Conservation (phyloP, 2,888 invertebrate genomes). For the Altica lythri region DNA sequence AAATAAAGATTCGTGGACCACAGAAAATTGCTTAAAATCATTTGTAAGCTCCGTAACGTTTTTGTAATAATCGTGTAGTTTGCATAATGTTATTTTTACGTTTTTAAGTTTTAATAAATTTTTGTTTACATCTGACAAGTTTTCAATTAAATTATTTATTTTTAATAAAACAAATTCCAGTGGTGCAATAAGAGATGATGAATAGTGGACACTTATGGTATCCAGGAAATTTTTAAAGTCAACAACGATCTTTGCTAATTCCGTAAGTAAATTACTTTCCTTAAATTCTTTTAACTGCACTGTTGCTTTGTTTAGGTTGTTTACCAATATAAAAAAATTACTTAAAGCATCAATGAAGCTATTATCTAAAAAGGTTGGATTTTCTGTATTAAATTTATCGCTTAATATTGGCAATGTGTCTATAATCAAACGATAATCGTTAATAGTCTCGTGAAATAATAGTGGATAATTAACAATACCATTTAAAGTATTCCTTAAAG, state of each 20-base stretch:
- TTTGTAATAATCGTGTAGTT: conserved; percentile 30
- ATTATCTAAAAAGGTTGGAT: background rate
- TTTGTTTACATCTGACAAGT: conserved; percentile 6
- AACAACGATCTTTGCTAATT: conserved; percentile 33
- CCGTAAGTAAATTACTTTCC: conserved; percentile 28
- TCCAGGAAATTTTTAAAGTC: background rate
- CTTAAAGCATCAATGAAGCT: background rate
- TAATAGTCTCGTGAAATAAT: conserved; percentile 3
- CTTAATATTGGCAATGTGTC: conserved; percentile 1
- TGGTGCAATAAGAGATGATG: conserved; percentile 5
- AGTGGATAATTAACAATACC: background rate
- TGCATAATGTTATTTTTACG: conserved; percentile 29
- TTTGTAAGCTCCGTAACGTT: too few relatives aligned
- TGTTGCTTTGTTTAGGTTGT: too few relatives aligned
- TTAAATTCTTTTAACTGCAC: background rate
- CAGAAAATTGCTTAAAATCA: conserved; percentile 23
- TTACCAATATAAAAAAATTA: too few relatives aligned
- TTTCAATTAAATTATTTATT: conserved; percentile 1
- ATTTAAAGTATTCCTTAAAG: too few relatives aligned
- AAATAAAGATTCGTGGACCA: conserved; percentile 28
- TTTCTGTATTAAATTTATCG: conserved; percentile 6
- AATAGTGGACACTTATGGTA: background rate
- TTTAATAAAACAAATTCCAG: conserved; percentile 3
- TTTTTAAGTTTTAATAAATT: conserved; percentile 1
- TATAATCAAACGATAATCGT: background rate